These are phyloP conservation scores for Potamarius usumacintae DNA, from an alignment of 2,113 vertebrate genomes.

Conservation along the genomic window DNA sequence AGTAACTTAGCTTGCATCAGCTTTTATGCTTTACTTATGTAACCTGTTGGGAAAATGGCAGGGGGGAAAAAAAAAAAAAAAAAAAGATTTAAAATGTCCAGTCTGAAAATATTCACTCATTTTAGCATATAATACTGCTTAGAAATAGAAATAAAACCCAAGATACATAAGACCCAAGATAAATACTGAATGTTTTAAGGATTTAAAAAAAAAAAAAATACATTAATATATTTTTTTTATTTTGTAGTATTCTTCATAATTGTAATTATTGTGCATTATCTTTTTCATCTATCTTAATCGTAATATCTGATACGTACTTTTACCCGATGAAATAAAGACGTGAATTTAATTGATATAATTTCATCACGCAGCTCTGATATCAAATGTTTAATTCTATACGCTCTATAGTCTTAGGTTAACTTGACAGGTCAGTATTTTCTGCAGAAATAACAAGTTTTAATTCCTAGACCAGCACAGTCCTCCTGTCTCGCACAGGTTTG, in stretches of 20 bases:
- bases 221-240: no score
- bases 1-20: not conserved
- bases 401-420: not conserved
- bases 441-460: not conserved
- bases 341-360: not conserved
- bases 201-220: no score
- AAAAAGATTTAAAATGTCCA: not conserved
- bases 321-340: no score
- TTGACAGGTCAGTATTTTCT: not conserved
- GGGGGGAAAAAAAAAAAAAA: not conserved
- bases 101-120: no score
- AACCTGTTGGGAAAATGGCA: not conserved
- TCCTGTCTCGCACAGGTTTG: not conserved
- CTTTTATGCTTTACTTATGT: not conserved
- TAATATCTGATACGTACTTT: no score
- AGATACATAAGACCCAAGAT: no score
- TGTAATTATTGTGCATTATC: no score
- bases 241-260: no score
- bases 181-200: no score
- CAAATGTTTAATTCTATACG: not conserved
- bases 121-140: no score
- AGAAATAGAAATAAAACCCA: no score
- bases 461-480: not conserved
- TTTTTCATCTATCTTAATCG: no score
- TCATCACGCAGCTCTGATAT: not conserved